Percentiles rank a stretch among this genome's conserved stretches.
phyloP scores from a whole-genome alignment of 2,113 vertebrate genomes.

The Monopterus albus region DNA sequence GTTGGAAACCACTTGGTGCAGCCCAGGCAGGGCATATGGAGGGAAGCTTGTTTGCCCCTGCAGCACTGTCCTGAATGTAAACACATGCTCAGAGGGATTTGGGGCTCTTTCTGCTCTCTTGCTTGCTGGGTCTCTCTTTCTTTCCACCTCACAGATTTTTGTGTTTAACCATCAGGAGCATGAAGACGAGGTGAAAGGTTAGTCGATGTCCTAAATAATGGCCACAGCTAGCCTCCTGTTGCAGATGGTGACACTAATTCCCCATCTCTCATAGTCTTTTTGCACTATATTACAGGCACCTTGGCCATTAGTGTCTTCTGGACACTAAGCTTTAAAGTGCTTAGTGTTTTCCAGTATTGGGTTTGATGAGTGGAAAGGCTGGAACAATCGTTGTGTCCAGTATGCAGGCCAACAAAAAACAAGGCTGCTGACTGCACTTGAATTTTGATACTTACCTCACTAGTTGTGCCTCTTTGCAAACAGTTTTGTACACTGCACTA shows the following conservation, averaged over 20 bases:
- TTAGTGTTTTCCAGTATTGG: too few species aligned
- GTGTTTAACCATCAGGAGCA: neutral
- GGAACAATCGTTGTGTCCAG: too few species aligned
- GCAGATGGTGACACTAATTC: neutral
- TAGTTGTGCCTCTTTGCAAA: too few species aligned
- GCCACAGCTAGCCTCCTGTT: neutral
- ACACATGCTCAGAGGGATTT: slow-evolving; percentile 39
- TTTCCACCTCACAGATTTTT: neutral
- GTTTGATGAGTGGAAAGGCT: too few species aligned
- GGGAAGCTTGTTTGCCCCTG: slow-evolving; percentile 55
- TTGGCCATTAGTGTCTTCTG: too few species aligned
- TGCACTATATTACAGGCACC: neutral
- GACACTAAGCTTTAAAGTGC: neutral
- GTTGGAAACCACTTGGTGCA: slow-evolving; percentile 27
- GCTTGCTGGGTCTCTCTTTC: neutral
- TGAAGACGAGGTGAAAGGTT: neutral
- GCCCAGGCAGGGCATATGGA: slow-evolving; percentile 60
- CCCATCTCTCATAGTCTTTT: neutral
- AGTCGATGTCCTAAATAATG: neutral
- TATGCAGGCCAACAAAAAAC: too few species aligned
- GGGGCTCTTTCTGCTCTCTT: slow-evolving; percentile 19
- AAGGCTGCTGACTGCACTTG: too few species aligned
- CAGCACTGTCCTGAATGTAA: slow-evolving; percentile 64
- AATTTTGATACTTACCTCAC: too few species aligned
- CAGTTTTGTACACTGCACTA: slow-evolving; percentile 17